Base-by-base conservation (phyloP, 2,113 vertebrate genomes). In the Anoura caudifer region DNA sequence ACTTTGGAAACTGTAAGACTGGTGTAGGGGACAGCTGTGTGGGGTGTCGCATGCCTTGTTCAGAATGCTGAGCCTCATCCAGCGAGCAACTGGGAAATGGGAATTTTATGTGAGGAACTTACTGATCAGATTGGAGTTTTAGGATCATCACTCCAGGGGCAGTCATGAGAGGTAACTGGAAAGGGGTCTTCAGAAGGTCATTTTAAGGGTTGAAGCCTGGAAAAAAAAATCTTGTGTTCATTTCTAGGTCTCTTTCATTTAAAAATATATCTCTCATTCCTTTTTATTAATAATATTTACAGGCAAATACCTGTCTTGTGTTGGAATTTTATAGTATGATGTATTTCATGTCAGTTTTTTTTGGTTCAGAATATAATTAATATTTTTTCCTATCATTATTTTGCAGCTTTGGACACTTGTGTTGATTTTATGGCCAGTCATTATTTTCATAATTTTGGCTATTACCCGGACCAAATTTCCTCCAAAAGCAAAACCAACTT, bases 391-490 rank as follows among this genome's bases (percentile, higher is more conserved):
- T 86, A 54, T 98, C 92, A 50, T 97, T 98, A 9, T 97, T 97
- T 99, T 98, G 59, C 97, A 99, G 99, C 91, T 98, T 90, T 99
- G 99, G 99, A 99, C 99, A 14, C 96, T 99, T 95, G 99, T 99
- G 87, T 98, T 99, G 95, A 98, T 99, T 76, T 54, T 98, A 94
- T 99, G 99, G 99, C 99, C 99, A 31, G 97, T 99, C 92, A 97
- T 99, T 96, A 99, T 99, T 98, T 99, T 99, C 98, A 98, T 99
- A 97, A 99, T 99, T 98, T 97, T 99, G 96, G 99, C 99, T 83
- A 98, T 99, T 98, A 99, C 99, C 45, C 99, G 99, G 70, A 96
- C 98, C 77, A 98, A 98, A 96, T 99, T 99, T 97, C 99, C 99
- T 96, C 98, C 99, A 31, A 63, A 96, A 52, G 81, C 98, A 17